These are phyloP conservation scores for Himalopsyche japonica DNA, from an alignment of 2,888 invertebrate genomes.

Conservation along the genomic window DNA sequence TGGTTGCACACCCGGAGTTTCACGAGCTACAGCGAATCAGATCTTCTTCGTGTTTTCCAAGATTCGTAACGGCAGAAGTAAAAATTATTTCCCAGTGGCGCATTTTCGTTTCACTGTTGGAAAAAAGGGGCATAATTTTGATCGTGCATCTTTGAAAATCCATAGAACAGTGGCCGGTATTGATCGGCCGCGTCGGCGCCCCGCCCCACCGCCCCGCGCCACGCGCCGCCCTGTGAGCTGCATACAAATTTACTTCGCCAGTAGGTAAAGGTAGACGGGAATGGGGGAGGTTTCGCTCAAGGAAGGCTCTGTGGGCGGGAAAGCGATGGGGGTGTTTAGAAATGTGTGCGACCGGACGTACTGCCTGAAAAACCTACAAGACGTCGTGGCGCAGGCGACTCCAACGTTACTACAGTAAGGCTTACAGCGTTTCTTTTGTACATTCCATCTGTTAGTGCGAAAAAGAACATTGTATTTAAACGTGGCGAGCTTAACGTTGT, in stretches of 20 bases:
- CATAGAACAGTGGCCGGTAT: conserved; percentile 40
- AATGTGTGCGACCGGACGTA: conserved; percentile 25
- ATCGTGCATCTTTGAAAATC: conserved; percentile 39
- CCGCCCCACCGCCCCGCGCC: conserved; percentile 10
- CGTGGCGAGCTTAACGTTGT: too few relatives aligned
- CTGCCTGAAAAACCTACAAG: conserved; percentile 7
- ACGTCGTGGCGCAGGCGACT: not conserved
- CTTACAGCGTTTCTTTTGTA: too few relatives aligned
- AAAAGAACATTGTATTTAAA: too few relatives aligned
- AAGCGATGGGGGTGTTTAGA: conserved; percentile 7
- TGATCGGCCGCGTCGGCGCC: conserved; percentile 34
- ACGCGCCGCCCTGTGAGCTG: conserved; percentile 29
- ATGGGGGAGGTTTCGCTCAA: not conserved
- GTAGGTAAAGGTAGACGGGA: conserved; percentile 14
- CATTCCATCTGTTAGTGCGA: too few relatives aligned
- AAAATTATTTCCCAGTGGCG: not conserved
- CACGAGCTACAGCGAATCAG: not conserved
- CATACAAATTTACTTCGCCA: conserved; percentile 37
- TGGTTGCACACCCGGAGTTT: not conserved
- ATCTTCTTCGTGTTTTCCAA: not conserved
- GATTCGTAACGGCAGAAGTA: not conserved
- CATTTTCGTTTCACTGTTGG: not conserved
- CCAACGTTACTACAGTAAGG: too few relatives aligned
- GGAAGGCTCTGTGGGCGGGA: not conserved
- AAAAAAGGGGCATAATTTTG: conserved; percentile 20